Percentiles rank a stretch among this genome's conserved stretches.
Conservation (phyloP, 2,888 invertebrate genomes). For the Polylopha cassiicola region DNA sequence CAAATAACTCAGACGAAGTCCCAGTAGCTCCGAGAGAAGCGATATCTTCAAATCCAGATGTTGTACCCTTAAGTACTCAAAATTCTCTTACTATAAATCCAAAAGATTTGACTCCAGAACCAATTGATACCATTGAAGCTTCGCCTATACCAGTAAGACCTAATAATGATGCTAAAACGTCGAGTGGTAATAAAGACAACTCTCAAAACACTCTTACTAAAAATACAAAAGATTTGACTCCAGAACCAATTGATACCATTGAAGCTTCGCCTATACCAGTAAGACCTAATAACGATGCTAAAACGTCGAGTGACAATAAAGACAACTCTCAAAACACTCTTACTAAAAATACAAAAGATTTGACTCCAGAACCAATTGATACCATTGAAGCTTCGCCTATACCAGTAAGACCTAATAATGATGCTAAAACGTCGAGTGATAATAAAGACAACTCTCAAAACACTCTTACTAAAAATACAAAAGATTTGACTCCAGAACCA, state of each 20-base stretch:
- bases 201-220: neutral
- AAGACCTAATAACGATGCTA: neutral
- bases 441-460: neutral
- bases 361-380: neutral
- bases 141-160: constrained; percentile 8
- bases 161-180: neutral
- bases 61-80: too few species aligned
- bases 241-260: neutral
- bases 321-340: neutral
- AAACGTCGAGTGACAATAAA: neutral
- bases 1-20: too few species aligned
- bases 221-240: neutral
- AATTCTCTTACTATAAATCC: neutral
- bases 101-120: neutral
- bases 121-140: constrained; percentile 1
- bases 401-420: neutral
- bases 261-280: neutral
- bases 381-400: neutral
- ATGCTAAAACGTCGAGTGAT: neutral
- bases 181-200: neutral
- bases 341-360: neutral
- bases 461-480: neutral
- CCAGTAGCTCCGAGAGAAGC: too few species aligned
- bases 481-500: neutral
- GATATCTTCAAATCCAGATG: too few species aligned